Conservation (phyloP, 2,888 invertebrate species). For the Archips crataeganus region DNA sequence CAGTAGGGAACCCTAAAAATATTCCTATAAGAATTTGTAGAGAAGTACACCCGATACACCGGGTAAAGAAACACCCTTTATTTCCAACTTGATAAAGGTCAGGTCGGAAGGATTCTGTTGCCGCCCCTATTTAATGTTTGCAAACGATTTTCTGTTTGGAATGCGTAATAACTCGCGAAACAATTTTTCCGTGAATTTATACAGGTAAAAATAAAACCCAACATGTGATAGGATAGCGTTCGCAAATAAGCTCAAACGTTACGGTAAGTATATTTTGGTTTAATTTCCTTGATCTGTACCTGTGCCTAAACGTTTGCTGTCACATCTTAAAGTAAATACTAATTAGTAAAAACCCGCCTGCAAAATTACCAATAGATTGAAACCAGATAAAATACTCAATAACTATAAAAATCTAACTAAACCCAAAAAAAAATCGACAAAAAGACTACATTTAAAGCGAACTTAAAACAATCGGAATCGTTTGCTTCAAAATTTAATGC, state of each 20-base stretch:
- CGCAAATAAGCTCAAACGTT: constrained; percentile 13
- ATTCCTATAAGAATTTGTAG: constrained; percentile 43
- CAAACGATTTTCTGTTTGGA: constrained; percentile 28
- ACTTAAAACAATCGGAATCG: no score
- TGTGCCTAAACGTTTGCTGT: neutral
- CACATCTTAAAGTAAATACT: neutral
- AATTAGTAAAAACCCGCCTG: neutral
- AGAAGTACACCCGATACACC: constrained; percentile 26
- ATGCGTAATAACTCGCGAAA: constrained; percentile 33
- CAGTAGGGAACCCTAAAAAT: constrained; percentile 8
- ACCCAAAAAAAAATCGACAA: no score
- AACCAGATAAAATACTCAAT: no score
- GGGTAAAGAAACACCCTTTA: neutral
- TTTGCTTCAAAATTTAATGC: no score
- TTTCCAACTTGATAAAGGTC: neutral
- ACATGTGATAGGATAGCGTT: neutral
- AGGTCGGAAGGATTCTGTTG: neutral
- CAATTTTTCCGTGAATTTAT: constrained; percentile 24
- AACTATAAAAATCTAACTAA: no score
- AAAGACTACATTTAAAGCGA: no score
- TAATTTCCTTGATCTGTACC: neutral
- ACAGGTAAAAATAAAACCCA: constrained; percentile 11
- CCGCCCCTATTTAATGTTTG: constrained; percentile 28
- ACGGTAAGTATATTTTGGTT: neutral
- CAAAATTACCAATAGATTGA: no score